Evolutionary conservation across 2,113 vertebrate species (phyloP), one percentile per base, ranked within the genome.

Genomic region (Hemibagrus wyckioides): DNA sequence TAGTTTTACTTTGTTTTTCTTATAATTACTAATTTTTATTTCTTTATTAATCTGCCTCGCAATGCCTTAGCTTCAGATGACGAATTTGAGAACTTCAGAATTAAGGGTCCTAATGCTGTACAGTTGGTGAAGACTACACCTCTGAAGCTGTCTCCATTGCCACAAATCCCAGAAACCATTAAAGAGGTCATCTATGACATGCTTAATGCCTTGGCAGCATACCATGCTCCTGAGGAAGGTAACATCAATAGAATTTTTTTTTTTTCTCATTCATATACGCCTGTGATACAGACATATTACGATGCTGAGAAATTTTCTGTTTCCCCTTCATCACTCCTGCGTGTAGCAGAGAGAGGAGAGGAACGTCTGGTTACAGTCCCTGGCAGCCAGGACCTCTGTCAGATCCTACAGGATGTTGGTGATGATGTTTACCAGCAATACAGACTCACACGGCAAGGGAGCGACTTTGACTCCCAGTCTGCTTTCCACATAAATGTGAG

Each of bases 381-480:
- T 65, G 96, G 96, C 86, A 95, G 95, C 83, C 97, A 97, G 92
- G 97, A 98, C 80, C 95, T 98, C 84, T 97, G 97, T 88, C 97
- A 98, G 91, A 96, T 98, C 85, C 90, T 98, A 63, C 97, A 97
- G 91, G 97, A 98, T 87, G 96, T 98, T 59, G 97, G 97, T 0
- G 97, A 98, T 87, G 97, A 98, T 36, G 96, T 98, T 69, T 97
- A 98, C 89, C 97, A 98, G 91, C 97, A 98, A 89, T 98, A 97
- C 89, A 94, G 97, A 73, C 95, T 98, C 89, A 97, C 97, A 7
- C 95, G 97, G 15, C 97, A 97, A 91, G 95, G 96, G 90, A 97
- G 97, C 36, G 97, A 98, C 91, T 98, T 97, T 91, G 97, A 98
- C 89, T 93, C 96, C 0, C 97, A 97, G 91, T 94, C 96, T 48